These are phyloP conservation scores for Seira ritae DNA, from an alignment of 2,888 invertebrate species.

Conservation along the genomic window DNA sequence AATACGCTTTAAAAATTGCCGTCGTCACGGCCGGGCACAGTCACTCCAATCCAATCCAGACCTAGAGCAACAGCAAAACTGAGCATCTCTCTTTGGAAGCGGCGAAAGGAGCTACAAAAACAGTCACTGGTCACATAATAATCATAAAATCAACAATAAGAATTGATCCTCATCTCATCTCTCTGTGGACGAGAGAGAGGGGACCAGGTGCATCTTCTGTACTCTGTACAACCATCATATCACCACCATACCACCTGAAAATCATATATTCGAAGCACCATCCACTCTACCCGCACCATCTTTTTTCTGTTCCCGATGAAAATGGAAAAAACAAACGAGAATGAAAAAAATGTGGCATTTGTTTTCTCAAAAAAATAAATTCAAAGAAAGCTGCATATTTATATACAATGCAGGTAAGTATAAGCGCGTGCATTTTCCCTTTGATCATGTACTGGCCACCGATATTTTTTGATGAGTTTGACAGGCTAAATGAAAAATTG, in stretches of 20 bases:
- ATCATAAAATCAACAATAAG: conserved; percentile 63
- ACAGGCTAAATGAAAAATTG: conserved; percentile 65
- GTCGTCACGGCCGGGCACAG: too few species aligned
- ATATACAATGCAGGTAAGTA: not conserved
- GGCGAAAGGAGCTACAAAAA: conserved; percentile 37
- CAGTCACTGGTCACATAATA: conserved; percentile 63
- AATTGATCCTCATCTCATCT: not conserved
- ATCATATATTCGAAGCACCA: conserved; percentile 24
- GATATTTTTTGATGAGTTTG: conserved; percentile 65
- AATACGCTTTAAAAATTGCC: too few species aligned
- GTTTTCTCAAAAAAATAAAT: conserved; percentile 44
- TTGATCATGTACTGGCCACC: conserved; percentile 62
- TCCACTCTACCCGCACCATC: conserved; percentile 49
- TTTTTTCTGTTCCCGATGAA: conserved; percentile 12
- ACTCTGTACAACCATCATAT: not conserved
- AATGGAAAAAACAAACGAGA: not conserved
- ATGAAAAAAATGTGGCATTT: conserved; percentile 55
- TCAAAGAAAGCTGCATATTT: too few species aligned
- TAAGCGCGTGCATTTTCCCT: conserved; percentile 62
- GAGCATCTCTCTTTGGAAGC: conserved; percentile 29
- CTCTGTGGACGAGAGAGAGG: not conserved
- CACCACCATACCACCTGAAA: conserved; percentile 27
- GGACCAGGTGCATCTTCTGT: conserved; percentile 50
- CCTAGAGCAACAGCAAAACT: conserved; percentile 45
- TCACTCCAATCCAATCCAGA: conserved; percentile 25